Conservation (phyloP, 1,140 invertebrate genomes). For the Pemphigus obesinymphae region DNA sequence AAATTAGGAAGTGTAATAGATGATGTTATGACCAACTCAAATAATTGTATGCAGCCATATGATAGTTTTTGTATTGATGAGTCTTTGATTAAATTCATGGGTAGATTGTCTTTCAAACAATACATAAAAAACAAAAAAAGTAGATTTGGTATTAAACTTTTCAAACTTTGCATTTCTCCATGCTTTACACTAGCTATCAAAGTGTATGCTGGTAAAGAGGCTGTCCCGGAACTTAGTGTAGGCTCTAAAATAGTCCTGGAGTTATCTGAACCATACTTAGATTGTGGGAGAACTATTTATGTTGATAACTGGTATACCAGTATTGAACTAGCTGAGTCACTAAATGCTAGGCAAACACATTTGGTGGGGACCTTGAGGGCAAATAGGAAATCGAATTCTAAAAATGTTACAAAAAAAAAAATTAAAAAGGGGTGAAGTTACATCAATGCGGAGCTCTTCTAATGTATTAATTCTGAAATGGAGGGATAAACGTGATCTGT, state of each 20-base stretch:
- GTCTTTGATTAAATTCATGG: neutral
- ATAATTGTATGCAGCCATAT: neutral
- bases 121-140: neutral
- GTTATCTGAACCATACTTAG: neutral
- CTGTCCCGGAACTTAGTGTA: neutral
- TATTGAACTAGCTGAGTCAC: constrained; percentile 44
- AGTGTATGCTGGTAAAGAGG: neutral
- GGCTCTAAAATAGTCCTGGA: neutral
- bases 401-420: constrained; percentile 43
- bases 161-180: neutral
- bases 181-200: neutral
- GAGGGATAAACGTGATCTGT: constrained; percentile 47
- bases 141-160: neutral
- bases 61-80: neutral
- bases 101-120: no score
- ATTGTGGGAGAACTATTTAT: neutral
- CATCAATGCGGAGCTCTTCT: neutral
- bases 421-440: constrained; percentile 44
- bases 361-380: constrained; percentile 43
- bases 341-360: constrained; percentile 44
- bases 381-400: constrained; percentile 45
- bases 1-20: neutral
- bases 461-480: constrained; percentile 45
- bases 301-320: constrained; percentile 44
- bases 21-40: neutral